Evolutionary conservation across 2,797 vertebrate species (phyloP).

Genomic region (Bucorvus abyssinicus): DNA sequence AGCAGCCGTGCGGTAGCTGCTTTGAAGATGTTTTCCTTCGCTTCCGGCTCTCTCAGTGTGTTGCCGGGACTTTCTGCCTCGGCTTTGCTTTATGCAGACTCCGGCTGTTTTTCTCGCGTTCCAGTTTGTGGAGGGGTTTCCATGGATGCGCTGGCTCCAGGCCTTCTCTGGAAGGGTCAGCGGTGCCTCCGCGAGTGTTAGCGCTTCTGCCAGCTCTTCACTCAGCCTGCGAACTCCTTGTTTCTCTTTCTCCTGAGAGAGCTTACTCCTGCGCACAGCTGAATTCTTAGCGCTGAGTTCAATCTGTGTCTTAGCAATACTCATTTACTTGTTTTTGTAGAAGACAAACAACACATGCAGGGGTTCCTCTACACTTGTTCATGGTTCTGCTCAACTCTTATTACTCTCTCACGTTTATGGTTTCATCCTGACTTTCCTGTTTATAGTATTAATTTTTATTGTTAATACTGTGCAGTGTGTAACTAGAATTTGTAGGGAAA

Average conservation of each 20-base stretch:
- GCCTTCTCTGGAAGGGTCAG: fast-evolving
- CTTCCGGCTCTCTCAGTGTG: fast-evolving
- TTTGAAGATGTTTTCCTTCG: fast-evolving
- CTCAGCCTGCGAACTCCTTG: fast-evolving
- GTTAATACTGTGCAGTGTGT: not conserved
- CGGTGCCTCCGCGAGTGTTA: too few relatives aligned
- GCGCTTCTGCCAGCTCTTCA: fast-evolving
- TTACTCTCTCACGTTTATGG: fast-evolving
- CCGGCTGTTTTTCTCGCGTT: not conserved
- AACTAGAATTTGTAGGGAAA: not conserved
- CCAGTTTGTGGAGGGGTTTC: not conserved
- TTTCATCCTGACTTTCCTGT: not conserved
- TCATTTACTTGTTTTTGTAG: fast-evolving
- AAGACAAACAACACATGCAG: fast-evolving
- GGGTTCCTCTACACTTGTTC: fast-evolving
- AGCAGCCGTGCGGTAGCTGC: not conserved
- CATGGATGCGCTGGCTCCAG: fast-evolving
- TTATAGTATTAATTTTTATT: not conserved
- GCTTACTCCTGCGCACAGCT: fast-evolving
- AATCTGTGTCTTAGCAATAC: not conserved
- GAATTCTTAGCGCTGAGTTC: not conserved
- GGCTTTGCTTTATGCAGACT: fast-evolving
- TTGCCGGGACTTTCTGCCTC: fast-evolving
- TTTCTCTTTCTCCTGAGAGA: not conserved
- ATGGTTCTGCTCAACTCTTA: fast-evolving